Evolutionary conservation across 2,888 invertebrate species (phyloP).

Genomic region (Tanypteryx hageni): DNA sequence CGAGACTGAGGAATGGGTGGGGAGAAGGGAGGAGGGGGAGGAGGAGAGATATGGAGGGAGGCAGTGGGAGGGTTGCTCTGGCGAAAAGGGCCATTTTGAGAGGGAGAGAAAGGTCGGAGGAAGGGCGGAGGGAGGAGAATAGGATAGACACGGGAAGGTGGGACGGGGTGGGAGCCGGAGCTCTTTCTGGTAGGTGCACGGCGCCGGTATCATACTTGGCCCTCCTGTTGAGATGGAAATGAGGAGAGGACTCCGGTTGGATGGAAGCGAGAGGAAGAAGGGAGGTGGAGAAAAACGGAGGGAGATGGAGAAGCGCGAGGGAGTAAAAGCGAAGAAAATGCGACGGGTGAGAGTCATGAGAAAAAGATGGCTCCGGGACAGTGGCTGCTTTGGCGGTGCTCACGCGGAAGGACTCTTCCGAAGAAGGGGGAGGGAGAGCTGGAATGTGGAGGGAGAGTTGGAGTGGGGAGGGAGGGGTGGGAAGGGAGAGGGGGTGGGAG

Average conservation of each 20-base stretch:
- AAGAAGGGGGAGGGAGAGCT: not conserved
- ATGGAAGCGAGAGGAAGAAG: not conserved
- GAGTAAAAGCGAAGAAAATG: not conserved
- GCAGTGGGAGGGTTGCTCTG: not conserved
- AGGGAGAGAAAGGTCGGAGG: not conserved
- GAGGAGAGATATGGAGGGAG: not conserved
- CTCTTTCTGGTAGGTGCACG: slow-evolving; percentile 14
- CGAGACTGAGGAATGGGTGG: not conserved
- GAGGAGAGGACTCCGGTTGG: slow-evolving; percentile 51
- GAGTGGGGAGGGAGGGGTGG: not conserved
- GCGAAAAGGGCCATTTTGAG: not conserved
- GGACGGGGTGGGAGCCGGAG: not conserved
- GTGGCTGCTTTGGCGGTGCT: not conserved
- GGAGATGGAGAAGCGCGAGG: not conserved
- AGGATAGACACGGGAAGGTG: slow-evolving; percentile 15
- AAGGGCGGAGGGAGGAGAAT: not conserved
- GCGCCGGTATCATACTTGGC: slow-evolving; percentile 50
- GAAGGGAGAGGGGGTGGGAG: not conserved
- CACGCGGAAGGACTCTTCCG: no score
- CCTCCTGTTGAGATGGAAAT: slow-evolving; percentile 61
- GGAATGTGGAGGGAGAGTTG: not conserved
- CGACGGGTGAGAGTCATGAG: not conserved
- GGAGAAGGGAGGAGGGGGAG: not conserved
- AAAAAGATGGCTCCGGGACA: not conserved
- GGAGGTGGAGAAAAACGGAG: not conserved